These are phyloP conservation scores for Sycophila texana DNA, from an alignment of 2,888 invertebrate species.

Conservation along the genomic window DNA sequence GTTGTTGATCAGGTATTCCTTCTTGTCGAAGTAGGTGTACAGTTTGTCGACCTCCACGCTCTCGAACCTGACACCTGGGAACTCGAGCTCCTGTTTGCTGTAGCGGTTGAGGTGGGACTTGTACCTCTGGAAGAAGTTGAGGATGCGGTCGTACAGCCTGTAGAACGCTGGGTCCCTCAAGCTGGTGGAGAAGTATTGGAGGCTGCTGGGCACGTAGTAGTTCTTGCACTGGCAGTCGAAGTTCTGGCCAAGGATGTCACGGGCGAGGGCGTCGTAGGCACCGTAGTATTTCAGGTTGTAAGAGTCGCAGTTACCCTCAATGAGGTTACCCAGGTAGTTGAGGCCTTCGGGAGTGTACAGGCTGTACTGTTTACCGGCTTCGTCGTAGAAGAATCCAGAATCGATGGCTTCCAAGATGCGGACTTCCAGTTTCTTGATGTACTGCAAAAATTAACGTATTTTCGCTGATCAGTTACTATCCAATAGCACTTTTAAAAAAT, in stretches of 20 bases:
- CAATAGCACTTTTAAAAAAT: background rate
- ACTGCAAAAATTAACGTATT: constrained; percentile 57
- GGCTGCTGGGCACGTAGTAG: constrained; percentile 79
- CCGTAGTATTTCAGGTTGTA: constrained; percentile 77
- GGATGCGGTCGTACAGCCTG: constrained; percentile 81
- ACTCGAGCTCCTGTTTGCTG: constrained; percentile 79
- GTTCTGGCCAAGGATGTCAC: constrained; percentile 75
- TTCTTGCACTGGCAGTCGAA: constrained; percentile 72
- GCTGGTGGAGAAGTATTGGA: constrained; percentile 82
- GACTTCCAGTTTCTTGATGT: constrained; percentile 65
- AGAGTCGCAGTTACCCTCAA: constrained; percentile 77
- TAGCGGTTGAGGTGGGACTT: constrained; percentile 79
- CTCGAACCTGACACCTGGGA: constrained; percentile 80
- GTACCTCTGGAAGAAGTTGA: constrained; percentile 78
- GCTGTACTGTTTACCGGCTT: constrained; percentile 65
- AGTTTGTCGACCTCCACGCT: constrained; percentile 82
- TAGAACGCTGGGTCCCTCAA: constrained; percentile 85
- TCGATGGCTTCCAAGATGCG: constrained; percentile 70
- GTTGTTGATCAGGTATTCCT: constrained; percentile 81
- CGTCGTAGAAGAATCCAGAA: constrained; percentile 66
- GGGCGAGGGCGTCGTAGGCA: constrained; percentile 78
- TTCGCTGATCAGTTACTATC: background rate
- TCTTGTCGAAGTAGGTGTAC: constrained; percentile 83
- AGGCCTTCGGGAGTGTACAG: constrained; percentile 76
- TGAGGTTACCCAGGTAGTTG: constrained; percentile 78